phyloP scores from a whole-genome alignment of 2,888 invertebrate genomes.

The Drosophila subquinaria region DNA sequence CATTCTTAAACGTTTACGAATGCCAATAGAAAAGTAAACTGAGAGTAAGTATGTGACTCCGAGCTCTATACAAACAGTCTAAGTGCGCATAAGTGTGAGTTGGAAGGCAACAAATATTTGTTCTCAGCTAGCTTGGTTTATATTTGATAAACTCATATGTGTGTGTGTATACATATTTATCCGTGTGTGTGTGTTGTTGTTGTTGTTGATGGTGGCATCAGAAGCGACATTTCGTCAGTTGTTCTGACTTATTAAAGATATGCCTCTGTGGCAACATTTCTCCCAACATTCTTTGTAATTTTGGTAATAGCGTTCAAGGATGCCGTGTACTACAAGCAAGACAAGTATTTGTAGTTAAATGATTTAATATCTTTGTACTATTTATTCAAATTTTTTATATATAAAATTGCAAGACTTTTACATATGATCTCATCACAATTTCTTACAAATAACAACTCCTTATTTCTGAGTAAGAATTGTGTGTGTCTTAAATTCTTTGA shows the following conservation, averaged over 20 bases:
- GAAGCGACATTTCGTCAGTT: conserved; percentile 14
- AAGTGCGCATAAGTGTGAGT: conserved; percentile 9
- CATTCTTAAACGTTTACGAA: conserved; percentile 1
- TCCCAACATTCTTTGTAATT: conserved; percentile 6
- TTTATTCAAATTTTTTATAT: background rate
- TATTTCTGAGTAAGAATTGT: background rate
- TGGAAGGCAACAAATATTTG: conserved; percentile 24
- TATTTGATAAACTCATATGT: conserved; percentile 32
- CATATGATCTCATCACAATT: background rate
- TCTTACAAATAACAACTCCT: background rate
- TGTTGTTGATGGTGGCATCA: conserved; percentile 4
- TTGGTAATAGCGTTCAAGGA: conserved; percentile 17
- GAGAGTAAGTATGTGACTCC: background rate
- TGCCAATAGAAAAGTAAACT: background rate
- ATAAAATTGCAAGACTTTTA: background rate
- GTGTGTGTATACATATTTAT: background rate
- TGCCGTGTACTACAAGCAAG: conserved; percentile 2
- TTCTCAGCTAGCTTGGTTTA: conserved; percentile 11
- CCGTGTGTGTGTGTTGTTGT: background rate
- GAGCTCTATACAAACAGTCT: conserved; percentile 5
- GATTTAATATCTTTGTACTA: background rate
- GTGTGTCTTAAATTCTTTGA: background rate
- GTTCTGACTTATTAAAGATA: conserved; percentile 20
- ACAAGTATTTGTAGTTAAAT: background rate
- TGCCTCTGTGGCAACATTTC: conserved; percentile 6